Base-by-base conservation (phyloP, 2,797 vertebrate genomes). In the Tragopan temminckii region DNA sequence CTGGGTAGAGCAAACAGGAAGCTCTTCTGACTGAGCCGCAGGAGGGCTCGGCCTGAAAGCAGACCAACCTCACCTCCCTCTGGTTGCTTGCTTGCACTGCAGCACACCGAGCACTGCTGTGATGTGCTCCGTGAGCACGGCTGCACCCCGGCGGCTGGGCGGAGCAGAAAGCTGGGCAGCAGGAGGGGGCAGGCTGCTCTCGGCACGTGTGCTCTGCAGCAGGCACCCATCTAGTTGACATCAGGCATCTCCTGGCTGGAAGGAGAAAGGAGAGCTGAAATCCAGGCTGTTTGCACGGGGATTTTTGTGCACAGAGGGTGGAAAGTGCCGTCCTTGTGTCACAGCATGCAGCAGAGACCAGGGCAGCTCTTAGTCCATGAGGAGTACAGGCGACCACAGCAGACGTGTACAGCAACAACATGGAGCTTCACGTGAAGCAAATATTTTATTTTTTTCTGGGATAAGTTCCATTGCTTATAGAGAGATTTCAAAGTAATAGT, bases 1-100 rank as follows among this genome's bases (percentile, higher is more conserved):
- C 97, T 97, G 96, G 95, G 97, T 61, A 97, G 96, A 91, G 98
- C 96, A 97, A 98, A 98, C 98, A 98, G 98, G 98, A 98, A 98
- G 97, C 96, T 67, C 75, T 91, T 86, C 69, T 90, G 92, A 85
- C 95, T 9, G 82, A 91, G 94, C 96, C 70, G 96, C 77, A 88
- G 95, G 89, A 94, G 82, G 5, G 45, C 70, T 80, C 43, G 50
- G 36, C n/a, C 50, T 75, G 85, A 90, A 89, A 89, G 69, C 57
- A 74, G 84, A 68, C 59, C 66, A 77, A 95, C 89, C 93, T 96
- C 96, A 79, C 96, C 97, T 89, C 97, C 97, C 97, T 84, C 97
- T 96, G 97, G 97, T 46, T 52, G 64, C 36, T 81, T 13, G 8
- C 48, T 62, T 35, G 92, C 72, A 89, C 69, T 96, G 92, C 97